Evolutionary conservation across 2,113 vertebrate species (phyloP).

Genomic region (Orcinus orca): DNA sequence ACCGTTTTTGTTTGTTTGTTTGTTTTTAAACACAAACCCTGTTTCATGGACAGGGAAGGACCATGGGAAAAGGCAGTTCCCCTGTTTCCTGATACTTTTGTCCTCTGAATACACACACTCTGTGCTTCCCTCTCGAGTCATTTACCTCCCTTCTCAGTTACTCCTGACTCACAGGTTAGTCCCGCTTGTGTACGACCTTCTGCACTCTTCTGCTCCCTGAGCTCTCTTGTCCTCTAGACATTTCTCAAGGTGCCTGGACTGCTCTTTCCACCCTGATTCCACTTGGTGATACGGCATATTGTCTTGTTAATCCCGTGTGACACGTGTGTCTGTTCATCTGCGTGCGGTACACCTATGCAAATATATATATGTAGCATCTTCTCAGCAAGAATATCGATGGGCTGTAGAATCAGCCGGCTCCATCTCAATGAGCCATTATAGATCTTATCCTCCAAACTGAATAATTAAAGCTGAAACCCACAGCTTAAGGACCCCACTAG

Average conservation of each 20-base stretch:
- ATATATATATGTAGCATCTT: background rate
- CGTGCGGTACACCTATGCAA: background rate
- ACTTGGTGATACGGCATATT: background rate
- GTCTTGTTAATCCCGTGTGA: background rate
- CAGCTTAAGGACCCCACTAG: background rate
- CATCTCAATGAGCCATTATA: background rate
- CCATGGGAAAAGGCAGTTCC: background rate
- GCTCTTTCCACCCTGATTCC: background rate
- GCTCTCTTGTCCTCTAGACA: background rate
- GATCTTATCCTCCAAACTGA: background rate
- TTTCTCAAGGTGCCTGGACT: background rate
- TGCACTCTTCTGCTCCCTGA: background rate
- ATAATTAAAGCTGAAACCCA: background rate
- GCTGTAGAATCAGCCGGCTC: background rate
- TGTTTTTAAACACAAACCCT: background rate
- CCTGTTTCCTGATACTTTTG: background rate
- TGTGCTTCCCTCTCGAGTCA: accelerated
- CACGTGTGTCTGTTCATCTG: background rate
- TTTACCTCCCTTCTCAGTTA: background rate
- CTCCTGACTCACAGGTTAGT: background rate
- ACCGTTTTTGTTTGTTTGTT: background rate
- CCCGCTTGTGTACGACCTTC: background rate
- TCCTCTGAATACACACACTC: background rate
- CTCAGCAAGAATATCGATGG: background rate
- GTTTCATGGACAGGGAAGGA: background rate